phyloP scores from a whole-genome alignment of 2,888 invertebrate species.

The Adela reaumurella region DNA sequence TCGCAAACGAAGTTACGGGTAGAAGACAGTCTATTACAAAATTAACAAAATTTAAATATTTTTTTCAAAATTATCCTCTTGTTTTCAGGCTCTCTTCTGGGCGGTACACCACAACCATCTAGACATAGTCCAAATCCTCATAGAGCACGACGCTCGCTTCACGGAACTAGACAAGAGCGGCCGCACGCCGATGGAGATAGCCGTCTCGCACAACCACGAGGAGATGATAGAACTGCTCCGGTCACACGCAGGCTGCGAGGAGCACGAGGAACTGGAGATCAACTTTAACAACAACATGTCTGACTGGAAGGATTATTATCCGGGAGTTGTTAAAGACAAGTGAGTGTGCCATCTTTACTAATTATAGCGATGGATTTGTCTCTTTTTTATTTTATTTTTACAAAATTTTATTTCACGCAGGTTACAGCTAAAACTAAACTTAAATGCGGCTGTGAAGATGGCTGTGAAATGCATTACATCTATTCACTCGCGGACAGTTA shows the following conservation, averaged over 20 bases:
- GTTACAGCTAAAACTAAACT: too few relatives aligned
- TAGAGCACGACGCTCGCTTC: slow-evolving; percentile 47
- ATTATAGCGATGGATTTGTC: too few relatives aligned
- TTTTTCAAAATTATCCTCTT: background rate
- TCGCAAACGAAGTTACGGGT: too few relatives aligned
- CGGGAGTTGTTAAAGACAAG: slow-evolving; percentile 30
- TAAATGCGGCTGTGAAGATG: too few relatives aligned
- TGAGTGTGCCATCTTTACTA: slow-evolving; percentile 25
- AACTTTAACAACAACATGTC: slow-evolving; percentile 17
- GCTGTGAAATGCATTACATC: too few relatives aligned
- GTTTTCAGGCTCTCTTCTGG: slow-evolving; percentile 60
- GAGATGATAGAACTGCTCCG: slow-evolving; percentile 43
- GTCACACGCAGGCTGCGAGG: slow-evolving; percentile 23
- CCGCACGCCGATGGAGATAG: slow-evolving; percentile 50
- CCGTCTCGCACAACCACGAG: slow-evolving; percentile 44
- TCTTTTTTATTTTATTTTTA: too few relatives aligned
- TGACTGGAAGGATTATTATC: slow-evolving; percentile 52
- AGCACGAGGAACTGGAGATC: slow-evolving; percentile 18
- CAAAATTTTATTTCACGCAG: too few relatives aligned
- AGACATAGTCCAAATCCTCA: slow-evolving; percentile 50
- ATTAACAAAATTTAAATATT: too few relatives aligned
- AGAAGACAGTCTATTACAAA: too few relatives aligned
- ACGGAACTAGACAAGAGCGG: slow-evolving; percentile 47
- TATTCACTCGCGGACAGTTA: too few relatives aligned
- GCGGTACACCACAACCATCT: slow-evolving; percentile 55